These are phyloP conservation scores for Drosophila rufa DNA, from an alignment of 1,140 invertebrate species.

Conservation along the genomic window DNA sequence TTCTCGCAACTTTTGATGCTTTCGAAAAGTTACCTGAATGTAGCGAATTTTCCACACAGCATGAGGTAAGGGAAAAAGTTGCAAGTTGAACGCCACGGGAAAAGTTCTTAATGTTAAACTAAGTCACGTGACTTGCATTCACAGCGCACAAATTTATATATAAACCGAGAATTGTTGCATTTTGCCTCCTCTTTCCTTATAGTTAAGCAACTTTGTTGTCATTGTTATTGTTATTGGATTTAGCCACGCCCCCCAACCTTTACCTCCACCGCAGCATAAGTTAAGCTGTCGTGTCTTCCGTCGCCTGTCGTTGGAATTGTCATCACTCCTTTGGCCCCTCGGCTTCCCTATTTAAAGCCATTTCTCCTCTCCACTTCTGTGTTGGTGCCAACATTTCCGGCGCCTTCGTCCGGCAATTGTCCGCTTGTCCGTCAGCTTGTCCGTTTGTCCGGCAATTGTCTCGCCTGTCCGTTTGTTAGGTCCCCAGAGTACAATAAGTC, in stretches of 20 bases:
- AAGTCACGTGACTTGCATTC: constrained; percentile 62
- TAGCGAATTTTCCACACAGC: constrained; percentile 7
- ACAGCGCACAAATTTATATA: constrained; percentile 2
- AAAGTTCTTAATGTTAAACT: constrained; percentile 47
- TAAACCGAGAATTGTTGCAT: constrained; percentile 27
- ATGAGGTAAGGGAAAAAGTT: constrained; percentile 8
- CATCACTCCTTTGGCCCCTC: constrained; percentile 24
- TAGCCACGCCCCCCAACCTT: constrained; percentile 25
- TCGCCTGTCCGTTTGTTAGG: constrained; percentile 9
- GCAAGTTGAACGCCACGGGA: constrained; percentile 8
- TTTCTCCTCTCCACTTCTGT: constrained; percentile 22
- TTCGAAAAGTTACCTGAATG: constrained; percentile 11
- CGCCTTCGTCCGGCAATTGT: constrained; percentile 42
- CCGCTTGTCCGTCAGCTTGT: constrained; percentile 14
- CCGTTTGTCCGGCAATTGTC: constrained; percentile 23
- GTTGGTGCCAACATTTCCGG: constrained; percentile 59
- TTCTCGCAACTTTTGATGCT: constrained; percentile 8
- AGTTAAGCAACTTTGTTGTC: constrained; percentile 45
- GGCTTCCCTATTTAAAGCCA: not conserved
- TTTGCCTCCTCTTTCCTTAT: constrained; percentile 2
- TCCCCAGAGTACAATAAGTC: constrained; percentile 46
- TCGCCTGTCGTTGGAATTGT: constrained; percentile 35
- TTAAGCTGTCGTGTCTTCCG: constrained; percentile 60
- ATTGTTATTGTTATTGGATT: constrained; percentile 58
- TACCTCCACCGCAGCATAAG: constrained; percentile 31